Evolutionary conservation across 2,113 vertebrate genomes (phyloP), one percentile per base, ranked within the genome.

Genomic region (Pleuronectes platessa): DNA sequence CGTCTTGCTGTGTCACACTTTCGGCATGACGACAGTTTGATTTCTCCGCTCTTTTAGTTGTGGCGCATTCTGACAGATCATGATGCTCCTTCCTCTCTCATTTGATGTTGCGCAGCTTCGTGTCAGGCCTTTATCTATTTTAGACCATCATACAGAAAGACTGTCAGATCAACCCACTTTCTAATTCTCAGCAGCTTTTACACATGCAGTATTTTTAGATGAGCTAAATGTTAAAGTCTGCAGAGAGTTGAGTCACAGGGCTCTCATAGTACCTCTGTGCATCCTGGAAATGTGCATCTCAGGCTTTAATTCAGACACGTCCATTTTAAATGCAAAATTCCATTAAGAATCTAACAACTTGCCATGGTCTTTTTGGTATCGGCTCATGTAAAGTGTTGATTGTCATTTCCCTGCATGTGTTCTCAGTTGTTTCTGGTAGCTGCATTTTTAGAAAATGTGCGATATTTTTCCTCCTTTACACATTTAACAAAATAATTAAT

Each of bases 171-270:
- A 86, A 74, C 84, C 88, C 73, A 87, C 69, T 88, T 88, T 81
- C 18, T n/a, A 80, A 71, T 81, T 79, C 80, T 85, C 81, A 17
- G 68, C 71, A 80, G 85, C 45, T 74, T 91, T 88, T 66, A 62
- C 65, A 64, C 59, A 17, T 58, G 23, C 21, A 24, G 70, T 90
- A 90, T 90, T 90, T 89, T 91, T 91, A 89, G 85, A 79, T 81
- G 71, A 86, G 66, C 83, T 84, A 85, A 87, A 87, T 86, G 53
- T 64, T 59, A 54, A 4, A 73, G 65, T 86, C 89, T 77, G 14
- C 4, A 76, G 82, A 86, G 82, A 75, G 49, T 63, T 64, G 18
- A 10, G 40, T 59, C 37, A 31, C 31, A 31, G 31, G 31, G 31
- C 6, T 31, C 31, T 31, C 31, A 66, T 82, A 60, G 35, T 40